Conservation (phyloP, 1,140 invertebrate genomes). For the Drosophila murphyi region DNA sequence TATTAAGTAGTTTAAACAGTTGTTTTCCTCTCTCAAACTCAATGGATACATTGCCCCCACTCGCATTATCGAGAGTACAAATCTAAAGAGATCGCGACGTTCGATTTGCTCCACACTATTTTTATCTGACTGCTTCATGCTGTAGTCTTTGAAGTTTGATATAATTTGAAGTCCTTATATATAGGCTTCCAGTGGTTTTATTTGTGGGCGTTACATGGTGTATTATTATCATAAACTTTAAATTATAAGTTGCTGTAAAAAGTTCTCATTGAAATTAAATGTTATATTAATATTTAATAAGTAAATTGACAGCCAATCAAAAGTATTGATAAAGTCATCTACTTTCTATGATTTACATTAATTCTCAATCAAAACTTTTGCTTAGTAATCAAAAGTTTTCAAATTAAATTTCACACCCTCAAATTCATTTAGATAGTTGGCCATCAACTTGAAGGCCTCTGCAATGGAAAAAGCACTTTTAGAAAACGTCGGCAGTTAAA, state of each 20-base stretch:
- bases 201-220: not conserved
- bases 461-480: no score
- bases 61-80: conserved; percentile 63
- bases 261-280: conserved; percentile 8
- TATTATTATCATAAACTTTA: not conserved
- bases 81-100: conserved; percentile 68
- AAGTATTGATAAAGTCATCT: conserved; percentile 16
- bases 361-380: conserved; percentile 3
- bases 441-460: no score
- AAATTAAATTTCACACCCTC: not conserved
- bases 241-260: not conserved
- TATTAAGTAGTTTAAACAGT: conserved; percentile 22
- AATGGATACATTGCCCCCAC: conserved; percentile 71
- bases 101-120: not conserved
- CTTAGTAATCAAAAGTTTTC: conserved; percentile 5
- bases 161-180: conserved; percentile 4
- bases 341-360: conserved; percentile 9
- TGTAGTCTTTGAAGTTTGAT: not conserved
- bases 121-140: conserved; percentile 6
- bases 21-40: not conserved
- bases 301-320: conserved; percentile 5
- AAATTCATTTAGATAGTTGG: not conserved
- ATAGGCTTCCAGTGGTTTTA: not conserved
- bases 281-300: conserved; percentile 52
- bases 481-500: no score